phyloP scores from a whole-genome alignment of 1,140 invertebrate genomes.

The Cherax destructor region DNA sequence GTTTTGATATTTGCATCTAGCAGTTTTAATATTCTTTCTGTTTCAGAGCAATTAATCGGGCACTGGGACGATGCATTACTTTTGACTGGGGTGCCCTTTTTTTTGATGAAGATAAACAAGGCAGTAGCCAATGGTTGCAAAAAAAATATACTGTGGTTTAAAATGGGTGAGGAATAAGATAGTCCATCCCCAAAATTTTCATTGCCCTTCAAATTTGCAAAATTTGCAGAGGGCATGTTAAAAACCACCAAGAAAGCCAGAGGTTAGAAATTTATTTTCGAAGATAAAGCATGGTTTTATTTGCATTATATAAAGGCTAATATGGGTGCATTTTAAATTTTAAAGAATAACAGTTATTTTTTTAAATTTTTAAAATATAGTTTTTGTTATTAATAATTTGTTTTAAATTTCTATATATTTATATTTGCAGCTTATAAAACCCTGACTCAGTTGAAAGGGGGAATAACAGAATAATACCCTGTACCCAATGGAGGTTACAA shows the following conservation, averaged over 20 bases:
- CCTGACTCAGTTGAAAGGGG: not conserved
- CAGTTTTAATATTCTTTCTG: not conserved
- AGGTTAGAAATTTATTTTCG: not conserved
- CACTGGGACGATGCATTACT: slow-evolving; percentile 81
- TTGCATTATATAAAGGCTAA: not conserved
- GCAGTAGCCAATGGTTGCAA: slow-evolving; percentile 60
- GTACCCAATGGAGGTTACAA: not conserved
- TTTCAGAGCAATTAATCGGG: slow-evolving; percentile 79
- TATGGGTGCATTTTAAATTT: too few relatives aligned
- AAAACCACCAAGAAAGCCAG: slow-evolving; percentile 31
- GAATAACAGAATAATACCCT: not conserved
- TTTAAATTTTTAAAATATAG: too few relatives aligned
- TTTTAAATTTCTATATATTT: not conserved
- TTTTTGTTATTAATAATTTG: not conserved
- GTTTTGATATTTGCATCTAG: not conserved
- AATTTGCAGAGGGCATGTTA: slow-evolving; percentile 52
- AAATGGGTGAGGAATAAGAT: slow-evolving; percentile 76
- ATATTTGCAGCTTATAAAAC: slow-evolving; percentile 15
- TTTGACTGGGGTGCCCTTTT: slow-evolving; percentile 85
- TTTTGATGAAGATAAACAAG: slow-evolving; percentile 79
- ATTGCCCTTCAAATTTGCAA: slow-evolving; percentile 13
- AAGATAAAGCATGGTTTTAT: not conserved
- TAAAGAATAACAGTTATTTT: too few relatives aligned
- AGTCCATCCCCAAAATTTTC: slow-evolving; percentile 42
- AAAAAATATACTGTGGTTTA: slow-evolving; percentile 75